phyloP scores from a whole-genome alignment of 2,888 invertebrate genomes.

The Heteromurus nitidus region DNA sequence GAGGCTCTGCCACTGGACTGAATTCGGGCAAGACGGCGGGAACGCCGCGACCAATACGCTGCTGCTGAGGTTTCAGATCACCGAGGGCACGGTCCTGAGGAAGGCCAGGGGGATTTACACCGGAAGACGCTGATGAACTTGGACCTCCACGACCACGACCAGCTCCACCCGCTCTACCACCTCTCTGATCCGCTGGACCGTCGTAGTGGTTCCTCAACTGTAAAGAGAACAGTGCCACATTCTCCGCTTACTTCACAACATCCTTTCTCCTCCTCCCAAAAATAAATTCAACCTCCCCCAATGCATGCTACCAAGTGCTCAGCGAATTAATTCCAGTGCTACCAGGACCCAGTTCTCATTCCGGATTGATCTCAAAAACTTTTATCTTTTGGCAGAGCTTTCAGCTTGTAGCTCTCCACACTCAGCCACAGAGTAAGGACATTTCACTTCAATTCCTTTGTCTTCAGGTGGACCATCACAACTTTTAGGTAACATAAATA shows the following conservation, averaged over 20 bases:
- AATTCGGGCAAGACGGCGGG: conserved; percentile 78
- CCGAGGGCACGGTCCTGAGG: conserved; percentile 19
- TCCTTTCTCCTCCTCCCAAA: no score
- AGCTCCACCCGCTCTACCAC: conserved; percentile 78
- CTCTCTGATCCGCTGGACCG: conserved; percentile 80
- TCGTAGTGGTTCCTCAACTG: conserved; percentile 73
- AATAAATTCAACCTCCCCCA: conserved; percentile 48
- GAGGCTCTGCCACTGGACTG: conserved; percentile 70
- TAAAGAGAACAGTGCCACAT: conserved; percentile 26
- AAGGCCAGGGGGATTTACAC: conserved; percentile 47
- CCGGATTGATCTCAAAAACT: no score
- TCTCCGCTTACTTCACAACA: no score
- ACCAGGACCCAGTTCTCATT: no score
- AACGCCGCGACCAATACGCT: conserved; percentile 77
- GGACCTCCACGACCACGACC: conserved; percentile 70
- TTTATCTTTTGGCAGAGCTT: no score
- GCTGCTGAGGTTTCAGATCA: conserved; percentile 44
- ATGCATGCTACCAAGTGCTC: conserved; percentile 66
- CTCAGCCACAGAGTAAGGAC: no score
- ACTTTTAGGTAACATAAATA: no score
- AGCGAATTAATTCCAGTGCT: conserved; percentile 41
- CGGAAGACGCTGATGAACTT: conserved; percentile 49
- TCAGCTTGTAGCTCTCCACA: no score
- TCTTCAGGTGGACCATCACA: no score
- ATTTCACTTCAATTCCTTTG: no score